phyloP scores from a whole-genome alignment of 2,113 vertebrate genomes.

The Benitochromis conjunctus region DNA sequence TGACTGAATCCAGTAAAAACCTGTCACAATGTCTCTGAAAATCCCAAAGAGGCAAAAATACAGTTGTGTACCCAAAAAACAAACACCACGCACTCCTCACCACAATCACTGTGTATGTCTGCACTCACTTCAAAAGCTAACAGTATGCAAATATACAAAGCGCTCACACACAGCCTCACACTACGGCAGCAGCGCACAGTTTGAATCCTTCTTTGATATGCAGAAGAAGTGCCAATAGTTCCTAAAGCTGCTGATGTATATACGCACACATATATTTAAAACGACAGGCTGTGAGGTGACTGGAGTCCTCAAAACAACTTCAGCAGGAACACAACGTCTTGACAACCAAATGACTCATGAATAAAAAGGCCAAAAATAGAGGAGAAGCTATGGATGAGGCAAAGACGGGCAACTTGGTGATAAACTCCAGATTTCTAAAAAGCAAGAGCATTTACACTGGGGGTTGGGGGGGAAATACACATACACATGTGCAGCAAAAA shows the following conservation, averaged over 20 bases:
- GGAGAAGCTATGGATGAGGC: not conserved
- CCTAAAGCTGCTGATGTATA: not conserved
- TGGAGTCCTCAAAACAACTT: not conserved
- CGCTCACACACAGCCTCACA: not conserved
- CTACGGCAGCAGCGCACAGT: not conserved
- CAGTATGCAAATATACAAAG: not conserved
- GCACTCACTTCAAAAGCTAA: not conserved
- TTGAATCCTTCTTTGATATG: not conserved
- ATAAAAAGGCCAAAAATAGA: slow-evolving; percentile 13
- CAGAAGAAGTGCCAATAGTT: slow-evolving; percentile 4
- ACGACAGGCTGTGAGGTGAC: not conserved
- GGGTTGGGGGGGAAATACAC: not conserved
- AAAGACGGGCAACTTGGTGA: not conserved
- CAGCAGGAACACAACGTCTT: slow-evolving; percentile 8
- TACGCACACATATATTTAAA: not conserved
- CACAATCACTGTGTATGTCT: not conserved
- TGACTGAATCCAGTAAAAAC: not conserved
- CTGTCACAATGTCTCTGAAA: not conserved
- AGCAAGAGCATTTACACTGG: not conserved
- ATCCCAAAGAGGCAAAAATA: not conserved
- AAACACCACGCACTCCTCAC: not conserved
- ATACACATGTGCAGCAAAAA: not conserved
- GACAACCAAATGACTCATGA: slow-evolving; percentile 16
- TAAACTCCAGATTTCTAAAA: not conserved
- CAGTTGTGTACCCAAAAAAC: not conserved